Evolutionary conservation across 1,140 invertebrate genomes (phyloP).

Genomic region (Leucophenga varia): DNA sequence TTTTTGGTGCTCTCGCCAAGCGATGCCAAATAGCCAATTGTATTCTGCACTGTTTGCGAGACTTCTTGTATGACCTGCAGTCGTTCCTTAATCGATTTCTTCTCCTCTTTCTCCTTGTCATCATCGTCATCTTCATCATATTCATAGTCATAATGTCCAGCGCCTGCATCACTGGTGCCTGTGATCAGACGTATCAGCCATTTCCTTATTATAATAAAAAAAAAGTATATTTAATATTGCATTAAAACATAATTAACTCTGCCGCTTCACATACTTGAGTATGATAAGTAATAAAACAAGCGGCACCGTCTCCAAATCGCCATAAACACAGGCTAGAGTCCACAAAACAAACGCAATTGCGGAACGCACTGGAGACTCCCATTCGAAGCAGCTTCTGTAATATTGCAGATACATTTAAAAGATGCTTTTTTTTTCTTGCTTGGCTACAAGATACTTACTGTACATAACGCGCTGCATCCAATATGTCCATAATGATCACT

Average conservation of each 20-base stretch:
- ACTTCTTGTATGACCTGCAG: slow-evolving; percentile 95
- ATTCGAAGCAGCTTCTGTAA: slow-evolving; percentile 89
- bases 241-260: neutral
- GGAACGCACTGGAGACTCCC: slow-evolving; percentile 91
- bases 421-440: neutral
- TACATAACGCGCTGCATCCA: slow-evolving; percentile 87
- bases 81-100: slow-evolving; percentile 91
- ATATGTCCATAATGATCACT: slow-evolving; percentile 82
- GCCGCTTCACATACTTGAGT: slow-evolving; percentile 64
- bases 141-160: slow-evolving; percentile 79
- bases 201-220: slow-evolving; percentile 50
- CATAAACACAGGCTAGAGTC: slow-evolving; percentile 59
- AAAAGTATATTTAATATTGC: slow-evolving; percentile 1
- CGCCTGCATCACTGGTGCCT: slow-evolving; percentile 59
- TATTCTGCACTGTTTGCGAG: slow-evolving; percentile 90
- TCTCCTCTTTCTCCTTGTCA: slow-evolving; percentile 87
- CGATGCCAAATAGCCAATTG: slow-evolving; percentile 89
- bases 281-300: slow-evolving; percentile 75
- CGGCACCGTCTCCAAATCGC: slow-evolving; percentile 81
- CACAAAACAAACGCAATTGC: slow-evolving; percentile 84
- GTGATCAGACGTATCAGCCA: slow-evolving; percentile 63
- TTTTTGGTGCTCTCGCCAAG: slow-evolving; percentile 92
- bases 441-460: slow-evolving; percentile 78
- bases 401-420: neutral
- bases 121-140: slow-evolving; percentile 72